phyloP scores from a whole-genome alignment of 2,888 invertebrate species.

The Epirrhoe tristata region DNA sequence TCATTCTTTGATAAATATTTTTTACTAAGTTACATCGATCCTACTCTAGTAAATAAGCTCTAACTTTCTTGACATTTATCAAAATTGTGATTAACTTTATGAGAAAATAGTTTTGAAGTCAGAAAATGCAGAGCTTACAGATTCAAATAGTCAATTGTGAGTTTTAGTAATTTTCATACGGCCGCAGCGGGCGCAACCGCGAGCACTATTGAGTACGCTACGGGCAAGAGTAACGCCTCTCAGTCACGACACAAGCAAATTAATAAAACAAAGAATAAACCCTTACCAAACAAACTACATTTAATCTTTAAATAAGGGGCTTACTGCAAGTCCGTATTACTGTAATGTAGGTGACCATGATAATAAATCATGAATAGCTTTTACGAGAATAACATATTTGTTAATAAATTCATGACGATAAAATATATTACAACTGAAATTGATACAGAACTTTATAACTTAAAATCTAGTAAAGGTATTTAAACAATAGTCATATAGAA shows the following conservation, averaged over 20 bases:
- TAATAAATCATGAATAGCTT: neutral
- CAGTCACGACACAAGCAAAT: neutral
- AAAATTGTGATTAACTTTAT: conserved; percentile 8
- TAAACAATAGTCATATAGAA: conserved; percentile 3
- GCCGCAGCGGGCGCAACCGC: neutral
- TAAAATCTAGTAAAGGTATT: conserved; percentile 6
- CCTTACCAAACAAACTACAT: neutral
- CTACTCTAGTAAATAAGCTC: conserved; percentile 8
- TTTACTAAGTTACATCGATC: conserved; percentile 5
- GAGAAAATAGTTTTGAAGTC: conserved; percentile 2
- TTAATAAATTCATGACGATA: neutral
- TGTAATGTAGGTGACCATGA: neutral
- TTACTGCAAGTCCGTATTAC: neutral
- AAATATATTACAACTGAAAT: neutral
- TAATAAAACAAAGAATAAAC: neutral
- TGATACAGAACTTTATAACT: neutral
- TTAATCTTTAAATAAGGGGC: neutral
- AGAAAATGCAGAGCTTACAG: conserved; percentile 2
- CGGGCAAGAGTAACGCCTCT: neutral
- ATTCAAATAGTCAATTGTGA: neutral
- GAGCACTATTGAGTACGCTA: neutral
- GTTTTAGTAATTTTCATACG: neutral
- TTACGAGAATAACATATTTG: neutral
- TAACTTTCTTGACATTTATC: conserved; percentile 4
- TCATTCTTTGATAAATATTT: neutral